phyloP scores from a whole-genome alignment of 1,140 invertebrate genomes.

The Platorchestia sp. region DNA sequence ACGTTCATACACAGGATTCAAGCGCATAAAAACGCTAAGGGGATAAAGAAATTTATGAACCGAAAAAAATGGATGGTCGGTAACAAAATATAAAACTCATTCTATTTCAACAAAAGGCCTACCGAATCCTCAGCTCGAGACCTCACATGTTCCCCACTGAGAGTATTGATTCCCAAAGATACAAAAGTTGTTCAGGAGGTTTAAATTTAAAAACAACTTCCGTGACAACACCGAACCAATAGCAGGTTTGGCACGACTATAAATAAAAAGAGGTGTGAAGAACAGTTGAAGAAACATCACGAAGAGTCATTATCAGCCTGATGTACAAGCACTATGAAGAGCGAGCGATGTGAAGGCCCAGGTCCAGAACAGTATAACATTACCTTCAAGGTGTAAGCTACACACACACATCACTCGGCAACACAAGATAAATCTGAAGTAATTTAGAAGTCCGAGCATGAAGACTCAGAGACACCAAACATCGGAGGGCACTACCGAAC shows the following conservation, averaged over 20 bases:
- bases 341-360: not conserved
- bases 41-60: no score
- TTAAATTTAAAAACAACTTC: no score
- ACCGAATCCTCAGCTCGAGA: no score
- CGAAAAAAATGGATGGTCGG: no score
- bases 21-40: no score
- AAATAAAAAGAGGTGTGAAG: not conserved
- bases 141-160: no score
- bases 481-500: not conserved
- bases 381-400: not conserved
- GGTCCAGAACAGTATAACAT: not conserved
- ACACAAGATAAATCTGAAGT: not conserved
- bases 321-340: not conserved
- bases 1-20: no score
- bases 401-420: not conserved
- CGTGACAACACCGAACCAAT: no score
- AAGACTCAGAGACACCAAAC: not conserved
- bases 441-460: not conserved
- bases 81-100: no score
- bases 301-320: not conserved
- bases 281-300: not conserved
- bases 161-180: no score
- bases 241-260: not conserved
- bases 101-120: no score
- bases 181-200: no score